Evolutionary conservation across 2,113 vertebrate genomes (phyloP), one percentile per base, ranked within the genome.

Genomic region (Pterocles gutturalis): DNA sequence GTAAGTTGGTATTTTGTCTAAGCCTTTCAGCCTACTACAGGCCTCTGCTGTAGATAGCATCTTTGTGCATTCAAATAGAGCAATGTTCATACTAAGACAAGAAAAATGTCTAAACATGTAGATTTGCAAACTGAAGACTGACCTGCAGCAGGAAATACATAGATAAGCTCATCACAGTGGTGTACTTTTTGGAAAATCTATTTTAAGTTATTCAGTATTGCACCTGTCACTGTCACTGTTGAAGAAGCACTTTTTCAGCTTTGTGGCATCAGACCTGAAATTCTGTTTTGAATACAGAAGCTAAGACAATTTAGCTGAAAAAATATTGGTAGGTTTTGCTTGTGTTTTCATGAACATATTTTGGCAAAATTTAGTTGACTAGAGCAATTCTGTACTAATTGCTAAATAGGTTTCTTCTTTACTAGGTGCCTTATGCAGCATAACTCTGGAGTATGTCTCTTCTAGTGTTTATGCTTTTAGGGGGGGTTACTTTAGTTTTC

Each of bases 381-480:
- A 36, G 17, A 34, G 15, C 33, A 21, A 10, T 46, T 61, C 38
- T 60, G 1, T 41, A 15, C 16, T 41, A 33, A 24, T 29, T 78
- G 13, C 13, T n/a, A 43, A 49, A 34, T 41, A 55, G 20, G 17
- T 41, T 61, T 77, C 36, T 72, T 62, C n/a, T 77, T 73, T 34
- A 33, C 11, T 43, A 5, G n/a, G 5, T 33, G 17, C 29, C 4
- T 67, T 67, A 9, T 3, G 17, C 17, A 43, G 3, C 66, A 0
- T 46, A 81, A 57, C 1, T 62, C 20, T 28, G 19, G 17, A 33
- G 25, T 43, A 3, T n/a, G 2, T 69, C 18, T 87, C 14, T 88
- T 60, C 46, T 49, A 18, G 28, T 0, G 0, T 76, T 62, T 60
- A 9, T 78, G 20, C 20, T 64, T 72, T 1, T 4, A 5, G 46